phyloP scores from a whole-genome alignment of 1,140 invertebrate genomes.

The Agraylea sexmaculata region DNA sequence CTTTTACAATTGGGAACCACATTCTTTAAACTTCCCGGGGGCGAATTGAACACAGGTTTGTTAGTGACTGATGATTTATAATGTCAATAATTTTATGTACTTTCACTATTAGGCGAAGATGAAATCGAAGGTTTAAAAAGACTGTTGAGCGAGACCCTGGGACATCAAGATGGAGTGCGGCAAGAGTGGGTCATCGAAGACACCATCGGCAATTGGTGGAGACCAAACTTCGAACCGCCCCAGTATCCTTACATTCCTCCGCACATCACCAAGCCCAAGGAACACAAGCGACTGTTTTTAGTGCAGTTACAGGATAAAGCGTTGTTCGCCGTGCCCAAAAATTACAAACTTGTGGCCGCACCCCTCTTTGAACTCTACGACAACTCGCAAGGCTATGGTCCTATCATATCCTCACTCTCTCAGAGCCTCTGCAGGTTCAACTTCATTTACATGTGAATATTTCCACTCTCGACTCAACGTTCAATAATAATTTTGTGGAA shows the following conservation, averaged over 20 bases:
- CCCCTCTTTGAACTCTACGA: conserved; percentile 98
- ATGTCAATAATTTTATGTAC: background rate
- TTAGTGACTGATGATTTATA: background rate
- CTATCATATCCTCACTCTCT: conserved; percentile 95
- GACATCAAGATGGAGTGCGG: conserved; percentile 91
- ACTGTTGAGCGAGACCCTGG: conserved; percentile 82
- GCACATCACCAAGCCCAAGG: conserved; percentile 98
- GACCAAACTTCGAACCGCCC: conserved; percentile 99
- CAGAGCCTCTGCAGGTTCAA: conserved; percentile 91
- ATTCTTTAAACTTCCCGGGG: conserved; percentile 98
- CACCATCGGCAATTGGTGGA: conserved; percentile 98
- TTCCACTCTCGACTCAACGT: too few relatives aligned
- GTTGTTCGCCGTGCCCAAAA: conserved; percentile 97
- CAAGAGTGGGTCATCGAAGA: conserved; percentile 98
- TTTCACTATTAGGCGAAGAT: conserved; percentile 40
- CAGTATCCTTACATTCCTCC: conserved; percentile 99
- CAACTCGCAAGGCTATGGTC: conserved; percentile 97
- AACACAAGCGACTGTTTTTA: conserved; percentile 95
- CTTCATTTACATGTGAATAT: conserved; percentile 67
- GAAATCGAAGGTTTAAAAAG: conserved; percentile 96
- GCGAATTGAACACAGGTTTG: conserved; percentile 83
- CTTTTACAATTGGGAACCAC: conserved; percentile 95
- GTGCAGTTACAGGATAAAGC: conserved; percentile 98
- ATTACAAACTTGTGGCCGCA: conserved; percentile 99
- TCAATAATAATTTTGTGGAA: too few relatives aligned